Conservation (phyloP, 2,888 invertebrate species). For the Xanthorhoe spadicearia region DNA sequence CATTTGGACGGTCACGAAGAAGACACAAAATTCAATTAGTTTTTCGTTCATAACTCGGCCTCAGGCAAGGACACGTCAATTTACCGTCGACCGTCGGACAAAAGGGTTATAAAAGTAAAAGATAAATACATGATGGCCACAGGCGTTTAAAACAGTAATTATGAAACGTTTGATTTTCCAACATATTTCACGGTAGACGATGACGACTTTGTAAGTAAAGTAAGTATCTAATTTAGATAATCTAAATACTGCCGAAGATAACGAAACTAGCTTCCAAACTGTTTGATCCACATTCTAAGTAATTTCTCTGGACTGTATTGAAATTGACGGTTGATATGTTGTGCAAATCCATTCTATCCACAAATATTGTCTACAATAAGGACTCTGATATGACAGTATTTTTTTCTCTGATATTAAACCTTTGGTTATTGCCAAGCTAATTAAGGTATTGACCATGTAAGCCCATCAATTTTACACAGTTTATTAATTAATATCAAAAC, state of each 20-base stretch:
- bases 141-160: background rate
- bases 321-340: too few relatives aligned
- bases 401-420: too few relatives aligned
- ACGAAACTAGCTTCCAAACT: too few relatives aligned
- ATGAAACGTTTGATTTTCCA: background rate
- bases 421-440: too few relatives aligned
- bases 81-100: constrained; percentile 24
- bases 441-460: background rate
- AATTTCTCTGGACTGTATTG: too few relatives aligned
- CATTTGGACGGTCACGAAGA: constrained; percentile 54
- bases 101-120: constrained; percentile 26
- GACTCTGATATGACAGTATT: too few relatives aligned
- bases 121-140: constrained; percentile 11
- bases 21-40: constrained; percentile 53
- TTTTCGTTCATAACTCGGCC: constrained; percentile 58
- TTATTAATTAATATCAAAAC: constrained; percentile 2
- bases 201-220: too few relatives aligned
- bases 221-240: too few relatives aligned
- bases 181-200: background rate
- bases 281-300: too few relatives aligned
- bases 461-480: constrained; percentile 6
- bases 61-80: constrained; percentile 47
- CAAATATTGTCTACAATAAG: too few relatives aligned
- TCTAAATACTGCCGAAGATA: too few relatives aligned
- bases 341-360: too few relatives aligned